phyloP scores from a whole-genome alignment of 2,797 vertebrate genomes.

The Liasis olivaceus region DNA sequence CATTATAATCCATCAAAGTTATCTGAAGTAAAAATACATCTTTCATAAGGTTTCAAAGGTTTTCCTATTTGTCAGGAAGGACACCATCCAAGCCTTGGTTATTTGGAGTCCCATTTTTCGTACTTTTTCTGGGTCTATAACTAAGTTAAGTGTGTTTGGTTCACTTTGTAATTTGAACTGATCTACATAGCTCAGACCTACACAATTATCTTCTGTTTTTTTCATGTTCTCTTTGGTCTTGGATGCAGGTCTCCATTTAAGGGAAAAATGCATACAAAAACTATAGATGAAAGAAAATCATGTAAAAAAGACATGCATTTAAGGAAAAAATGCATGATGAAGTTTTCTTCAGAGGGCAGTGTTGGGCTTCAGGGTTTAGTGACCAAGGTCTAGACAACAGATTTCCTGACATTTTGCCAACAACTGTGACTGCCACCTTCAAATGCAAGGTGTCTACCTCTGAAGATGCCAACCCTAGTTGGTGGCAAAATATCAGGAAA shows the following conservation, averaged over 20 bases:
- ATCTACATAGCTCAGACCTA: neutral
- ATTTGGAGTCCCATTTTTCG: neutral
- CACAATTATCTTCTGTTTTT: neutral
- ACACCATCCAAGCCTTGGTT: neutral
- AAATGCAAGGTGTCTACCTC: neutral
- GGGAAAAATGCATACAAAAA: neutral
- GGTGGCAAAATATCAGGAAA: neutral
- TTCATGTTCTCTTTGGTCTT: neutral
- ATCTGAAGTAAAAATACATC: neutral
- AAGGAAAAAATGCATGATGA: neutral
- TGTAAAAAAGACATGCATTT: neutral
- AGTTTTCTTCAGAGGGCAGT: neutral
- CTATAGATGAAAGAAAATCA: neutral
- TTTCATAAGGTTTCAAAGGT: neutral
- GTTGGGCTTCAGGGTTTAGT: neutral
- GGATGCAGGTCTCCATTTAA: neutral
- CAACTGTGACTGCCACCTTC: neutral
- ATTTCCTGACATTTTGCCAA: neutral
- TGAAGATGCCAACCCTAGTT: neutral
- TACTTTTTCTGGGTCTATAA: neutral
- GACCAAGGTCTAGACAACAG: neutral
- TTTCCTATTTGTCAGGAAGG: neutral
- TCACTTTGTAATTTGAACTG: neutral
- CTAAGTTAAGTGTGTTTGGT: neutral
- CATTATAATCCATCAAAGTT: neutral